These are phyloP conservation scores for Globodera ellingtonae DNA, from an alignment of 1,140 invertebrate species.

Conservation along the genomic window DNA sequence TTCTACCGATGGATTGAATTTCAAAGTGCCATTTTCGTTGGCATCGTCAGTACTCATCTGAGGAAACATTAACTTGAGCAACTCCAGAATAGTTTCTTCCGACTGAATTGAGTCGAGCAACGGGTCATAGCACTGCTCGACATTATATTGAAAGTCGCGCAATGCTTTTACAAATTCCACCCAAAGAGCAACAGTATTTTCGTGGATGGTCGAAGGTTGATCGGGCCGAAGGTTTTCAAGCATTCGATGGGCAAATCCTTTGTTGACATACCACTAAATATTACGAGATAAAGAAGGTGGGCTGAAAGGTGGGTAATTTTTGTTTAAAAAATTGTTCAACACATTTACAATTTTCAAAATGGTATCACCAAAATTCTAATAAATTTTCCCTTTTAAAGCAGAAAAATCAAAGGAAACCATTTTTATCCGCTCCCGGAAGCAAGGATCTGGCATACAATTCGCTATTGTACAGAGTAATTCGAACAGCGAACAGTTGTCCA, in stretches of 20 bases:
- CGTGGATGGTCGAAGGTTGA: slow-evolving; percentile 38
- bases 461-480: slow-evolving; percentile 38
- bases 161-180: slow-evolving; percentile 42
- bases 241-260: slow-evolving; percentile 28
- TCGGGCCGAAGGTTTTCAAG: slow-evolving; percentile 20
- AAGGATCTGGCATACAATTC: slow-evolving; percentile 42
- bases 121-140: slow-evolving; percentile 33
- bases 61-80: slow-evolving; percentile 41
- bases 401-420: slow-evolving; percentile 11
- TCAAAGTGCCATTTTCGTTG: slow-evolving; percentile 17
- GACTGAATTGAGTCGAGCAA: slow-evolving; percentile 39
- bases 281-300: not conserved
- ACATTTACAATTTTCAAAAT: too few species aligned
- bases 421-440: slow-evolving; percentile 33
- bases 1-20: slow-evolving; percentile 15
- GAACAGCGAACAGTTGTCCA: slow-evolving; percentile 38
- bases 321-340: not conserved
- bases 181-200: slow-evolving; percentile 39
- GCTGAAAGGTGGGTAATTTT: not conserved
- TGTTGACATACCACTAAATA: slow-evolving; percentile 42
- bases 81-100: slow-evolving; percentile 30
- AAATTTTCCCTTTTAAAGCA: slow-evolving; percentile 19
- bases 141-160: slow-evolving; percentile 42
- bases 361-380: not conserved
- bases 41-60: slow-evolving; percentile 12